Evolutionary conservation across 2,888 invertebrate genomes (phyloP).

Genomic region (Lamellibrachia satsuma): DNA sequence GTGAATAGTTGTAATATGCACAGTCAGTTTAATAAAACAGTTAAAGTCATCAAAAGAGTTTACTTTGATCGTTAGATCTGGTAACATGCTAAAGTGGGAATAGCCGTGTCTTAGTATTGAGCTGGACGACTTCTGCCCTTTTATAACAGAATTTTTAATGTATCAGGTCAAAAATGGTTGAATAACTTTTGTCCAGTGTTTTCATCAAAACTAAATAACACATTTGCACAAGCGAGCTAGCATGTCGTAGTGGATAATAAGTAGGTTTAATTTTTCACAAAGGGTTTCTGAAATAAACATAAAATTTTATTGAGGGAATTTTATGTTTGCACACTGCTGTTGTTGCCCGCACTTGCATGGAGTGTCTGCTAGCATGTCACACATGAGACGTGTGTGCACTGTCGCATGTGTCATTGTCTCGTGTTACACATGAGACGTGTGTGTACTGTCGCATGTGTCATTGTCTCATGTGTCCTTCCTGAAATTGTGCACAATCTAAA

Average conservation of each 20-base stretch:
- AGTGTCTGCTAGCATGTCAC: not conserved
- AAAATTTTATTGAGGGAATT: not conserved
- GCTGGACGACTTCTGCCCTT: not conserved
- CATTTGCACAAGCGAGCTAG: not conserved
- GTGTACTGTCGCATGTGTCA: too few species aligned
- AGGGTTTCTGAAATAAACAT: not conserved
- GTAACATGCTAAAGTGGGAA: not conserved
- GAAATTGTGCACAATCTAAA: not conserved
- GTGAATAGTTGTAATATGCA: not conserved
- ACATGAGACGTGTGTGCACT: not conserved
- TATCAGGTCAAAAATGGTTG: not conserved
- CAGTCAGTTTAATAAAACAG: not conserved
- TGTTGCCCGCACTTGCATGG: not conserved
- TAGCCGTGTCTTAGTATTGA: not conserved
- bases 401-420: not conserved
- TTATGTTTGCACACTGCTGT: not conserved
- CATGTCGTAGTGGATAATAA: not conserved
- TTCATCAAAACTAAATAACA: not conserved
- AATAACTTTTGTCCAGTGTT: not conserved
- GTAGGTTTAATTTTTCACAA: not conserved
- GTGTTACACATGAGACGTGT: too few species aligned
- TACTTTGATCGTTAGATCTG: not conserved
- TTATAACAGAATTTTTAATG: not conserved
- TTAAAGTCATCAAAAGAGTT: not conserved
- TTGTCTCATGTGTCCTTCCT: not conserved